Base-by-base conservation (phyloP, 1,140 invertebrate genomes). In the Penaeus indicus region DNA sequence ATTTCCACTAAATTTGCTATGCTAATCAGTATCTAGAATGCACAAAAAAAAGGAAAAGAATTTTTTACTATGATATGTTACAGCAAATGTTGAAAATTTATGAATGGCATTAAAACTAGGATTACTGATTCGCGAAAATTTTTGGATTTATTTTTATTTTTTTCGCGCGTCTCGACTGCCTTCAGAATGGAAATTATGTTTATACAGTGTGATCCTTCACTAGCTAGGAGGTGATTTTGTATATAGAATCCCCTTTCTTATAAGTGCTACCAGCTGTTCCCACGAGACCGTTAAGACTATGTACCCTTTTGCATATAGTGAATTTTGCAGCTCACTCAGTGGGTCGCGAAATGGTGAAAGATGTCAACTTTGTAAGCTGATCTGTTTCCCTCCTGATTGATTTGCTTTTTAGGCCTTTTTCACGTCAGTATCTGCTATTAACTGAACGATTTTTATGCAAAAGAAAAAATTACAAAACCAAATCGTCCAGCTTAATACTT, bases 231-330 rank as follows among this genome's bases (percentile, higher is more conserved):
- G 85, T 67, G 85, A 81, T 87, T 87, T 87, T 87, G 85, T 87
- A 87, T 87, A 87, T 87, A 87, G 85, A 27, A 32, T 72, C 78
- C 85, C 85, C 62, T 86, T 54, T 87, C 85, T 82, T 87, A 87
- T 64, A 78, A 67, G 67, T 77, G 69, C 84, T 85, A 85, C 84
- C 84, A 87, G 62, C 38, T 87, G 79, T 38, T 87, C 22, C 42
- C 80, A 79, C 81, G 85, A 81, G 78, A 72, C 38, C 63, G 85
- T 87, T 87, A 81, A 84, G 67, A 87, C 78, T 81, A 81, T 87
- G 85, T 87, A 82, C 85, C 85, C 85, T 87, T 79, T 84, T 87
- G 80, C 85, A 87, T 80, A 79, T 82, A 78, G 78, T 61, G 79
- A 82, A 32, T 72, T 64, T 42, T 61, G 60, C 60, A 60, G 42